Evolutionary conservation across 64 coral and sea anemone species (phyloP).

Genomic region (Montipora capricornis): DNA sequence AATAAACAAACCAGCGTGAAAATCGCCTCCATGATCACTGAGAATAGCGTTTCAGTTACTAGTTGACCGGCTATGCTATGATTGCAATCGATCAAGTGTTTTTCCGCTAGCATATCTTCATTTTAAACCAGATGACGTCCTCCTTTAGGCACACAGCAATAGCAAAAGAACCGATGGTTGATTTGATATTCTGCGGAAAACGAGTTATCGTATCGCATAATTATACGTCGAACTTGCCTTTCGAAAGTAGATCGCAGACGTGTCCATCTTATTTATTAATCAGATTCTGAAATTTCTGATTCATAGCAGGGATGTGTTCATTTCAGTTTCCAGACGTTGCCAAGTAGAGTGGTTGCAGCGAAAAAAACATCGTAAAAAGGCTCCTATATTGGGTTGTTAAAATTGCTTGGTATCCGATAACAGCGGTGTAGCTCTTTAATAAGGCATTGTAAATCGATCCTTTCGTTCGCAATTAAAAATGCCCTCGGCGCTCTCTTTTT

Average conservation of each 20-base stretch:
- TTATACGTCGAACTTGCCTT: not conserved
- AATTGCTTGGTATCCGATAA: too few relatives aligned
- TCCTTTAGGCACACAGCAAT: too few relatives aligned
- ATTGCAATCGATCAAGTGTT: not conserved
- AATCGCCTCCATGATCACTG: conserved; percentile 14
- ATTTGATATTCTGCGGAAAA: not conserved
- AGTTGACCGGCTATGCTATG: not conserved
- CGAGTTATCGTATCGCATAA: not conserved
- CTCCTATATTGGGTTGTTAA: too few relatives aligned
- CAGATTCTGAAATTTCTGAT: not conserved
- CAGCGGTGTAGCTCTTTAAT: not conserved
- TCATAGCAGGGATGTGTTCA: too few relatives aligned
- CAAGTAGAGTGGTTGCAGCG: not conserved
- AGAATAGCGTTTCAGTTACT: not conserved
- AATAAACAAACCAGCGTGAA: conserved; percentile 5
- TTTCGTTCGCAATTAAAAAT: not conserved
- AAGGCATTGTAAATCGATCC: not conserved
- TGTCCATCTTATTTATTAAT: not conserved
- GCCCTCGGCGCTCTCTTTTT: not conserved
- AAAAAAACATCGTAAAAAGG: too few relatives aligned
- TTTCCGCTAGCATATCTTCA: not conserved
- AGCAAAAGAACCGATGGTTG: too few relatives aligned
- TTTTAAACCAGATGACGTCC: not conserved
- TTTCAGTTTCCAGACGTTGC: not conserved
- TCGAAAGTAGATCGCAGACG: not conserved